Conservation (phyloP, 1,140 invertebrate genomes). For the Zaprionus capensis region DNA sequence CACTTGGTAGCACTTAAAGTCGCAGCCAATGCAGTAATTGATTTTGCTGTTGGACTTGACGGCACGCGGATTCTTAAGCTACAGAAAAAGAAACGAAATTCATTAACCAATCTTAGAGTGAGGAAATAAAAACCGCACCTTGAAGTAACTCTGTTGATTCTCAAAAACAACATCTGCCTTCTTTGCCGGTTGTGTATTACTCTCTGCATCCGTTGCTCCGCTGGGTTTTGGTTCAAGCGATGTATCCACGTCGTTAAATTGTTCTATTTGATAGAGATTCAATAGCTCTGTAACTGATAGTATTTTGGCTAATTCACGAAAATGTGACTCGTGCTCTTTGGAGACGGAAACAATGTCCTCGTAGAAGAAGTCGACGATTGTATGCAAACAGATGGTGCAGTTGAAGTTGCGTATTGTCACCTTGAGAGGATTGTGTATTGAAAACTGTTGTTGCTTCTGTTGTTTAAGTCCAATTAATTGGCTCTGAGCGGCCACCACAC, state of each 20-base stretch:
- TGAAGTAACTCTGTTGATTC: conserved; percentile 74
- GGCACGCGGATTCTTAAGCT: conserved; percentile 70
- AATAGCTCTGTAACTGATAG: conserved; percentile 71
- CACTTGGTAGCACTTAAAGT: conserved; percentile 84
- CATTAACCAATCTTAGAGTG: not conserved
- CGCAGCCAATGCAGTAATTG: conserved; percentile 83
- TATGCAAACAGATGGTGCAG: conserved; percentile 70
- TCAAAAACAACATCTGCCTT: conserved; percentile 69
- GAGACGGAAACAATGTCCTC: conserved; percentile 77
- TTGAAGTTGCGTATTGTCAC: conserved; percentile 72
- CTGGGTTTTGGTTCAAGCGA: conserved; percentile 18
- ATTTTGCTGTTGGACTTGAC: conserved; percentile 78
- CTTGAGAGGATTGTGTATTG: conserved; percentile 79
- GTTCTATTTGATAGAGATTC: conserved; percentile 67
- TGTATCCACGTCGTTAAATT: conserved; percentile 32
- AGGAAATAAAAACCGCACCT: conserved; percentile 32
- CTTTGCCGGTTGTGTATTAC: conserved; percentile 20
- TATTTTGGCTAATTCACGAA: conserved; percentile 72
- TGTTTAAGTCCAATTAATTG: conserved; percentile 65
- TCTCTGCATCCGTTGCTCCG: conserved; percentile 25
- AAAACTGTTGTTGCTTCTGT: conserved; percentile 80
- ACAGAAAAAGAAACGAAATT: not conserved
- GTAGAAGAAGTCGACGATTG: conserved; percentile 81
- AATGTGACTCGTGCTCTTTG: conserved; percentile 75
- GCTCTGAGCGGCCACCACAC: conserved; percentile 78